A percentile compares a stretch with the other conserved stretches of the same genome.
phyloP scores from a whole-genome alignment of 1,140 invertebrate species.

The Drosophila cardini region DNA sequence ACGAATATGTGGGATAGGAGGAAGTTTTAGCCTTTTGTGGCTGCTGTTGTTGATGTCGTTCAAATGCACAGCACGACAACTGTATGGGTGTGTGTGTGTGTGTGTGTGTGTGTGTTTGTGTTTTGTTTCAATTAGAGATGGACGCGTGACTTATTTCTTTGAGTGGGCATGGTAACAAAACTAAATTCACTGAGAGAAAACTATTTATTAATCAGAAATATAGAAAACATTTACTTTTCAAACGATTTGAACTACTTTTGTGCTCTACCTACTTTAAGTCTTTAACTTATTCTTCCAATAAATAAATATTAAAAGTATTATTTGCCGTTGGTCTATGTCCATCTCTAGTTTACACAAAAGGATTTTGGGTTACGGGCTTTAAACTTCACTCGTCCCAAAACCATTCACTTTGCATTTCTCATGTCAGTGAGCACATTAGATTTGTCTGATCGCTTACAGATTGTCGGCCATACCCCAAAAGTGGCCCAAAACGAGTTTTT shows the following conservation, averaged over 20 bases:
- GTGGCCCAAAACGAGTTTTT: constrained; percentile 51
- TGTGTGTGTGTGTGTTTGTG: constrained; percentile 7
- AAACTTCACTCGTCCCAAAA: neutral
- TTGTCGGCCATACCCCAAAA: constrained; percentile 46
- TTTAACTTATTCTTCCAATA: no score
- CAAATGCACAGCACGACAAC: constrained; percentile 57
- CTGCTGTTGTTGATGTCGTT: constrained; percentile 55
- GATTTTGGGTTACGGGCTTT: constrained; percentile 34
- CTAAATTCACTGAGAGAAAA: no score
- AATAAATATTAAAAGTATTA: no score
- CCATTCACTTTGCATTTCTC: constrained; percentile 23
- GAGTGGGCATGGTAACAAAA: no score
- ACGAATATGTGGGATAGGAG: neutral
- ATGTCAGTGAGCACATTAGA: constrained; percentile 77
- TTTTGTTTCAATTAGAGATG: neutral
- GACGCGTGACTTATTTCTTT: no score
- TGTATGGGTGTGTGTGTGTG: constrained; percentile 18
- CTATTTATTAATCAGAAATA: no score
- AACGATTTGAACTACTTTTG: no score
- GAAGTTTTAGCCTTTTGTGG: constrained; percentile 22
- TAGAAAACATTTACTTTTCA: no score
- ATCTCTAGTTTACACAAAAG: constrained; percentile 8
- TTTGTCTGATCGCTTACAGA: constrained; percentile 76
- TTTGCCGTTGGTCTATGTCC: no score
- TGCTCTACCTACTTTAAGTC: no score